Percentiles rank a stretch among this genome's conserved stretches.
Conservation (phyloP, 2,888 invertebrate genomes). For the Alentia gelatinosa region DNA sequence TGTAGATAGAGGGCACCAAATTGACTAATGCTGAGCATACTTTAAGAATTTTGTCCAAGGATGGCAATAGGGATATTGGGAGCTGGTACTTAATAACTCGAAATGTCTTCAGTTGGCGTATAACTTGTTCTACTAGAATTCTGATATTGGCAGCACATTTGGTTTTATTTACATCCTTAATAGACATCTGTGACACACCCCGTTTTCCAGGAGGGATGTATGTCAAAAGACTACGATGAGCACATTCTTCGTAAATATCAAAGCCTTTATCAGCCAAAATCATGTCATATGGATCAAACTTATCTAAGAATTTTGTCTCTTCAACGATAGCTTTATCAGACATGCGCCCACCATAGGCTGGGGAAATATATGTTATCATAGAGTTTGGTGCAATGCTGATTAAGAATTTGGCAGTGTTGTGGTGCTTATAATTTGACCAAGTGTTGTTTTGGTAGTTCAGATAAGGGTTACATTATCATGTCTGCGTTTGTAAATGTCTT, state of each 20-base stretch:
- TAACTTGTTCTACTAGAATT: constrained; percentile 47
- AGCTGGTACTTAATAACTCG: constrained; percentile 1
- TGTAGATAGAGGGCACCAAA: background rate
- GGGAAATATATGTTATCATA: constrained; percentile 21
- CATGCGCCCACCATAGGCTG: constrained; percentile 10
- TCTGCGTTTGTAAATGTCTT: too few species aligned
- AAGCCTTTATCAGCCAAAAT: constrained; percentile 42
- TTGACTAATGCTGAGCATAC: background rate
- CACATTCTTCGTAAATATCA: constrained; percentile 32
- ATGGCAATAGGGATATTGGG: background rate
- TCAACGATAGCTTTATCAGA: constrained; percentile 29
- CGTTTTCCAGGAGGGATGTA: background rate
- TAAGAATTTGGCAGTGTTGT: constrained; percentile 54
- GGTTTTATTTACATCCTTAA: background rate
- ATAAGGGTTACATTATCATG: too few species aligned
- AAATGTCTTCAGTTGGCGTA: constrained; percentile 45
- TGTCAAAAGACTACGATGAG: background rate
- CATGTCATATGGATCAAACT: background rate
- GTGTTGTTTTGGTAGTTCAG: background rate
- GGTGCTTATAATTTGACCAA: constrained; percentile 51
- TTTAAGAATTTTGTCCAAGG: background rate
- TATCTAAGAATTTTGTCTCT: background rate
- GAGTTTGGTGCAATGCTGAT: constrained; percentile 53
- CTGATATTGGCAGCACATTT: constrained; percentile 4
- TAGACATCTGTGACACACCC: background rate